Conservation (phyloP, 2,797 vertebrate species). For the Taeniopygia guttata region DNA sequence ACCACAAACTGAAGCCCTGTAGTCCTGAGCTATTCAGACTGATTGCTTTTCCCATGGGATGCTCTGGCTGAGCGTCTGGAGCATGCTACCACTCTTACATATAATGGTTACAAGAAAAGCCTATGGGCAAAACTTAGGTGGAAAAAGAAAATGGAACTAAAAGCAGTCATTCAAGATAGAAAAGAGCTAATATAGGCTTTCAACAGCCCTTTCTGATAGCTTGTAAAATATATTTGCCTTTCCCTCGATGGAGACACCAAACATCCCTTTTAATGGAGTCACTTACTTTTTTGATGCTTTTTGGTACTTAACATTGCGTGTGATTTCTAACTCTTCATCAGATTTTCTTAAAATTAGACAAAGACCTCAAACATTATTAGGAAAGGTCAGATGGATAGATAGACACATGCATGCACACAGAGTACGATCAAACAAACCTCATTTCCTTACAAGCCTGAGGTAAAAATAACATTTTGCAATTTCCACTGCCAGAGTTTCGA, state of each 20-base stretch:
- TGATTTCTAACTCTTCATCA: background rate
- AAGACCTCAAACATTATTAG: background rate
- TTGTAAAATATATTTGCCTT: background rate
- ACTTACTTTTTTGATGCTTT: background rate
- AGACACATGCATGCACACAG: background rate
- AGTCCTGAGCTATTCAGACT: background rate
- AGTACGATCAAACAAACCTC: conserved; percentile 38
- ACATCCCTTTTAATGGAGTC: background rate
- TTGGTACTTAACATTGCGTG: background rate
- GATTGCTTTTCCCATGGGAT: background rate
- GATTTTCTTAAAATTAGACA: conserved; percentile 15
- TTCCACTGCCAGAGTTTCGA: conserved; percentile 27
- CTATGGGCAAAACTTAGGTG: background rate
- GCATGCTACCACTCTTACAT: background rate
- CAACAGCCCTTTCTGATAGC: background rate
- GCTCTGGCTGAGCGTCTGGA: background rate
- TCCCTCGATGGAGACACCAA: background rate
- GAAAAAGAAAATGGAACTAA: conserved; percentile 1
- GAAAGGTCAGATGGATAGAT: conserved; percentile 12
- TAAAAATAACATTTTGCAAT: conserved; percentile 58
- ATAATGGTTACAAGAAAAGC: background rate
- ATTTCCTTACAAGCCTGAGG: conserved; percentile 58
- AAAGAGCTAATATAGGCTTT: background rate
- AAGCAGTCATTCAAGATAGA: background rate
- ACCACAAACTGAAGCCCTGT: background rate